phyloP scores from a whole-genome alignment of 1,140 invertebrate genomes.

The Neodiprion virginianus region DNA sequence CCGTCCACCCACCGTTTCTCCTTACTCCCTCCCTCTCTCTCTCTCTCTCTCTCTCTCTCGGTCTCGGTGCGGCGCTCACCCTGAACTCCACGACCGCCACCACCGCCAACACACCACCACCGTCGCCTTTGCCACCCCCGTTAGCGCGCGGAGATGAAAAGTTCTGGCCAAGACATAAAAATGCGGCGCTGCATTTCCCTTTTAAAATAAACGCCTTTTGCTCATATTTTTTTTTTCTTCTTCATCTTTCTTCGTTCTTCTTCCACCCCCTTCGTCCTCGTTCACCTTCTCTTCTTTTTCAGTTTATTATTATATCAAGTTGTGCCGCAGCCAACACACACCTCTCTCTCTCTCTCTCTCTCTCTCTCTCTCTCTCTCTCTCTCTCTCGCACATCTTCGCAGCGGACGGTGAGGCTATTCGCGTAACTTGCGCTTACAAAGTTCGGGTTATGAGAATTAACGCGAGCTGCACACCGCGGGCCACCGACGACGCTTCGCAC shows the following conservation, averaged over 20 bases:
- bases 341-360: constrained; percentile 20
- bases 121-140: background rate
- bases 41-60: constrained; percentile 7
- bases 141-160: constrained; percentile 54
- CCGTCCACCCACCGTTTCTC: constrained; percentile 32
- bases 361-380: constrained; percentile 22
- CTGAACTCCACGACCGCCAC: no score
- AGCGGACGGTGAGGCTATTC: constrained; percentile 36
- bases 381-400: constrained; percentile 7
- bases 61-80: constrained; percentile 21
- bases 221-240: constrained; percentile 39
- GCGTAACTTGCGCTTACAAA: constrained; percentile 49
- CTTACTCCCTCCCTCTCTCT: constrained; percentile 12
- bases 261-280: background rate
- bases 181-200: constrained; percentile 61
- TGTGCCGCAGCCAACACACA: constrained; percentile 32
- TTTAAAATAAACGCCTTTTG: constrained; percentile 61
- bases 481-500: constrained; percentile 15
- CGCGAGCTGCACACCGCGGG: constrained; percentile 36
- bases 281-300: constrained; percentile 33
- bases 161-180: constrained; percentile 64
- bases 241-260: constrained; percentile 1
- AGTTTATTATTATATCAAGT: constrained; percentile 62
- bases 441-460: constrained; percentile 54
- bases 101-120: background rate